These are phyloP conservation scores for Blera fallax DNA, from an alignment of 2,888 invertebrate genomes.

Conservation along the genomic window DNA sequence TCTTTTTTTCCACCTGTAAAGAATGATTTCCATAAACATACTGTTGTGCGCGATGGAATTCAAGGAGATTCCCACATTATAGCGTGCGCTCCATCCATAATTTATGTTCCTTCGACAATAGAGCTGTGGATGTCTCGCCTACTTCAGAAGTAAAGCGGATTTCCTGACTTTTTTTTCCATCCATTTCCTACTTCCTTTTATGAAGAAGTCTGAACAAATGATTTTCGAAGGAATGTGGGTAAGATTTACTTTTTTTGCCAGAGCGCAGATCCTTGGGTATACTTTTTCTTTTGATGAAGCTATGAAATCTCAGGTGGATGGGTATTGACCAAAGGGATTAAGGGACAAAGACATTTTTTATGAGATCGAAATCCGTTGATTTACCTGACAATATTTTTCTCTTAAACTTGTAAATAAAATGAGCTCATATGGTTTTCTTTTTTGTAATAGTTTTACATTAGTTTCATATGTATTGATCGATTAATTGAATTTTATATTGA, in stretches of 20 bases:
- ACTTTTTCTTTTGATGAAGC: neutral
- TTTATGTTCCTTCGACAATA: neutral
- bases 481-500: too few species aligned
- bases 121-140: neutral
- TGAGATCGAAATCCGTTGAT: neutral
- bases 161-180: neutral
- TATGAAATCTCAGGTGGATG: neutral
- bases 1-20: neutral
- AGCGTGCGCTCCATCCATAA: neutral
- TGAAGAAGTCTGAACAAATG: neutral
- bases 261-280: neutral
- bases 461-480: too few species aligned
- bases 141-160: neutral
- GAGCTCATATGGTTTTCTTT: too few species aligned
- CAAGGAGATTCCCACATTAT: neutral
- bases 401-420: too few species aligned
- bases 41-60: neutral
- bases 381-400: neutral
- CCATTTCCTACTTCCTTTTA: neutral
- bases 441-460: too few species aligned
- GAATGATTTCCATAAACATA: neutral
- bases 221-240: neutral
- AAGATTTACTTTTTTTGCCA: neutral
- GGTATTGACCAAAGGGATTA: neutral
- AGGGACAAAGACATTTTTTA: neutral